Evolutionary conservation across 2,888 invertebrate species (phyloP).

Genomic region (Drosophila ustulata): DNA sequence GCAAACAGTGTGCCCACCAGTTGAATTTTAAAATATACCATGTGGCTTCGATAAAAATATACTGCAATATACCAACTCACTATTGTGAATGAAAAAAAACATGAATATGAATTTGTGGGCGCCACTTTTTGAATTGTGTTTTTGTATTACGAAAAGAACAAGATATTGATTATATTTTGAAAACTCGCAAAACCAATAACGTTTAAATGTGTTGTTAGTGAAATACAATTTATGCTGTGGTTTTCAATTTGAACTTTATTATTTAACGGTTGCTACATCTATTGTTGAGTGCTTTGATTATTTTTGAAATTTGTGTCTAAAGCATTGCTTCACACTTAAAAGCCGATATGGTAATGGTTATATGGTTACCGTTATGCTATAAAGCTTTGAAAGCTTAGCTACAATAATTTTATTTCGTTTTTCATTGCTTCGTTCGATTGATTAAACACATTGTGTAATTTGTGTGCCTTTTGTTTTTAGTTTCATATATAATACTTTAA

Average conservation of each 20-base stretch:
- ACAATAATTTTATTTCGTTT: conserved; percentile 37
- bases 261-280: conserved; percentile 66
- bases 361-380: conserved; percentile 41
- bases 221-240: neutral
- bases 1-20: conserved; percentile 41
- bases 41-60: neutral
- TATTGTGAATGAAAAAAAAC: neutral
- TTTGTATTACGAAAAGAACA: neutral
- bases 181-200: no score
- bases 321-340: conserved; percentile 49
- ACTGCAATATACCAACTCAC: neutral
- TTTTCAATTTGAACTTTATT: conserved; percentile 64
- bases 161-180: no score
- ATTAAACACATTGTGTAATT: conserved; percentile 52
- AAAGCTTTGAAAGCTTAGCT: conserved; percentile 47
- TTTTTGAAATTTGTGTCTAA: conserved; percentile 38
- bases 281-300: conserved; percentile 64
- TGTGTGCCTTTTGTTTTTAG: conserved; percentile 42
- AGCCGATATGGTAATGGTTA: conserved; percentile 59
- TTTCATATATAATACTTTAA: conserved; percentile 52
- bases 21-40: neutral
- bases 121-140: neutral
- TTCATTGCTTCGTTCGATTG: conserved; percentile 60
- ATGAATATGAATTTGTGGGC: neutral
- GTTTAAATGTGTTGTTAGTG: no score